Conservation (phyloP, 1,140 invertebrate genomes). For the Gryllus bimaculatus region DNA sequence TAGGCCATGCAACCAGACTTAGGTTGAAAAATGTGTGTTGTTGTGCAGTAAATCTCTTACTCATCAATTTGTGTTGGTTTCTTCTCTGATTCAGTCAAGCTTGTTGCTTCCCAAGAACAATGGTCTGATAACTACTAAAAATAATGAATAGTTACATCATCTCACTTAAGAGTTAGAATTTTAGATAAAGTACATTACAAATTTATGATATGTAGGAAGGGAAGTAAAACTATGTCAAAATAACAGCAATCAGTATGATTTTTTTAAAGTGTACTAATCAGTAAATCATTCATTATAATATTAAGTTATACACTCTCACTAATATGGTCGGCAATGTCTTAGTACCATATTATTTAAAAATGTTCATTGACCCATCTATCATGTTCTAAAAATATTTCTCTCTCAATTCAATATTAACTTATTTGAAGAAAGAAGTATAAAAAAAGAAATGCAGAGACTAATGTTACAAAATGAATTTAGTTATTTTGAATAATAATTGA, state of each 20-base stretch:
- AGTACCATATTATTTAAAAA: too few relatives aligned
- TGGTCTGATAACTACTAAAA: conserved; percentile 1
- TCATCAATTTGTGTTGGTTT: neutral
- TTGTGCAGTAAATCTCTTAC: neutral
- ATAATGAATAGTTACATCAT: conserved; percentile 1
- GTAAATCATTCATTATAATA: too few relatives aligned
- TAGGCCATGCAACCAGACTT: neutral
- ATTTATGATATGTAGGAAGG: neutral
- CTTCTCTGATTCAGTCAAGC: neutral
- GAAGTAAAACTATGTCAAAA: neutral
- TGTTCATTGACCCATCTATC: too few relatives aligned
- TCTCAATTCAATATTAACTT: neutral
- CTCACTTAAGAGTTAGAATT: neutral
- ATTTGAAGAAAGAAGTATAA: neutral
- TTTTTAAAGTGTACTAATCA: neutral
- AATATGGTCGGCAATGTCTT: too few relatives aligned
- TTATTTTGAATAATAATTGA: too few relatives aligned
- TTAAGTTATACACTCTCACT: too few relatives aligned
- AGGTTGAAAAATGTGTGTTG: neutral
- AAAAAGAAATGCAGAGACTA: too few relatives aligned
- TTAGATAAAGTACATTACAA: neutral
- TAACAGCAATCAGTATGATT: neutral
- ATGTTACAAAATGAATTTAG: too few relatives aligned
- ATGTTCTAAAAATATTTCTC: neutral
- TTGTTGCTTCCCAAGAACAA: neutral